Evolutionary conservation across 2,113 vertebrate species (phyloP).

Genomic region (Hoplias malabaricus): DNA sequence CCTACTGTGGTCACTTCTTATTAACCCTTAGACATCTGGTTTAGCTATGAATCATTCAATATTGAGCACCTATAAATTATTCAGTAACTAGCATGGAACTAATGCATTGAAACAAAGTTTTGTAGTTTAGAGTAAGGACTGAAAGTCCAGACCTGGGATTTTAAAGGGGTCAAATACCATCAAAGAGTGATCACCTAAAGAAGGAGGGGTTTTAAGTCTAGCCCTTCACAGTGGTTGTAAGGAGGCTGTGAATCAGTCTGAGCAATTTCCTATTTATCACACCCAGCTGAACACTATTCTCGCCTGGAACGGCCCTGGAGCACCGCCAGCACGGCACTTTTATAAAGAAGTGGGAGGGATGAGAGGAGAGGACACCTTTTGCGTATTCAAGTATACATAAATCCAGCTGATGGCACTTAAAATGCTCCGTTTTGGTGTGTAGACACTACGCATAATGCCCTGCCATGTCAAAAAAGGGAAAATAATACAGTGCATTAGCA

Average conservation of each 20-base stretch:
- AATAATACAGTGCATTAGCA: constrained; percentile 66
- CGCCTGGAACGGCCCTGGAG: constrained; percentile 63
- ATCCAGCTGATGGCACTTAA: constrained; percentile 72
- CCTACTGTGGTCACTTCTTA: no score
- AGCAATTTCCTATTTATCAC: constrained; percentile 71
- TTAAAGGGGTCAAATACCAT: constrained; percentile 12
- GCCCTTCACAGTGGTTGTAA: constrained; percentile 33
- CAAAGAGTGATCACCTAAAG: constrained; percentile 41
- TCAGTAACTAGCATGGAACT: no score
- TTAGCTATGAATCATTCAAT: no score
- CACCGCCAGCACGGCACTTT: constrained; percentile 72
- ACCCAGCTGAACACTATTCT: constrained; percentile 51
- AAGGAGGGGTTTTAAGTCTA: constrained; percentile 33
- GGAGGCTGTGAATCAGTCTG: constrained; percentile 61
- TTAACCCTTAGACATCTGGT: no score
- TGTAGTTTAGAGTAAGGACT: no score
- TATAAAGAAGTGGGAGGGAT: constrained; percentile 46
- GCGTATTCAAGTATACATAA: constrained; percentile 69
- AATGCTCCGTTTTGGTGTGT: constrained; percentile 66
- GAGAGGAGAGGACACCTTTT: constrained; percentile 70
- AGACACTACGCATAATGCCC: constrained; percentile 64
- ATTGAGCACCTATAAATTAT: no score
- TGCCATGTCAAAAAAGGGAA: constrained; percentile 61
- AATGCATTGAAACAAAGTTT: no score
- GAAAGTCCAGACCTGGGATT: no score